These are phyloP conservation scores for Conus ventricosus DNA, from an alignment of 1,140 invertebrate species.

Conservation along the genomic window DNA sequence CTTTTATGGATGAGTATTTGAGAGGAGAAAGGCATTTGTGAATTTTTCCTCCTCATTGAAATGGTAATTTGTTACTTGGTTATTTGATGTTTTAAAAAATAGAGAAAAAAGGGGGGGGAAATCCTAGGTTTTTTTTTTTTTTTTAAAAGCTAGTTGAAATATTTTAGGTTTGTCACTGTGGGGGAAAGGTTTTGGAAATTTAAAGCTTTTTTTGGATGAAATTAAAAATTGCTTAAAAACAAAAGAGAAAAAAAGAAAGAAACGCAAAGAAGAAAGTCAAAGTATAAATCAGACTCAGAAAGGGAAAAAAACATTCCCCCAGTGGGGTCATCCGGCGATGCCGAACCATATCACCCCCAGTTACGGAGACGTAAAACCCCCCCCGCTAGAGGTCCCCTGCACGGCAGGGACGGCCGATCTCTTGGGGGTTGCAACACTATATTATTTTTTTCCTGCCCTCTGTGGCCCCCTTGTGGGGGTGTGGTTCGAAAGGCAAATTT, in stretches of 20 bases:
- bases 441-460: not conserved
- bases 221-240: not conserved
- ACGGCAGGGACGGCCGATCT: not conserved
- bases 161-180: not conserved
- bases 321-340: not conserved
- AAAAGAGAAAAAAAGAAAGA: not conserved
- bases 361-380: not conserved
- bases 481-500: slow-evolving; percentile 94
- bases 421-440: not conserved
- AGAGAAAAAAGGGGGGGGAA: no score
- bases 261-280: no score
- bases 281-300: no score
- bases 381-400: not conserved
- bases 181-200: not conserved
- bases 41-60: not conserved
- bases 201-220: not conserved
- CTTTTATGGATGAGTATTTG: not conserved
- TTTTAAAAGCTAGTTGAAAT: not conserved
- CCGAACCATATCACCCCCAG: not conserved
- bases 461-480: slow-evolving; percentile 23
- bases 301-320: not conserved
- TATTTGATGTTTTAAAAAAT: no score
- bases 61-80: no score
- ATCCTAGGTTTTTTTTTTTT: no score
- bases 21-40: not conserved